phyloP scores from a whole-genome alignment of 2,113 vertebrate species.

The Rhinichthys klamathensis region DNA sequence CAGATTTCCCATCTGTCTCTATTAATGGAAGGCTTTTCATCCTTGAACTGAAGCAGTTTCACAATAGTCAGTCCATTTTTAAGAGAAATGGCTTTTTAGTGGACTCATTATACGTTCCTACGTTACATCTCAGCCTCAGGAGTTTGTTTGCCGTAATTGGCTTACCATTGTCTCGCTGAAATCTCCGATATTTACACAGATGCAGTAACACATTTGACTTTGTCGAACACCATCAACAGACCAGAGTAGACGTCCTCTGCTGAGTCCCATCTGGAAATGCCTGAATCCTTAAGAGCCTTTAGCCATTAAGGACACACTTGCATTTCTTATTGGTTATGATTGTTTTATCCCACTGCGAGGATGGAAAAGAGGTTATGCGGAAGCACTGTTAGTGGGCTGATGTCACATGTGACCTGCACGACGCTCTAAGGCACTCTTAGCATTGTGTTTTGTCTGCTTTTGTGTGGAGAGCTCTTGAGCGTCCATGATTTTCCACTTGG shows the following conservation, averaged over 20 bases:
- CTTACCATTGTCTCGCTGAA: slow-evolving; percentile 48
- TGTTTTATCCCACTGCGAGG: slow-evolving; percentile 47
- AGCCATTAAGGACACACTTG: slow-evolving; percentile 58
- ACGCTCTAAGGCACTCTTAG: slow-evolving; percentile 52
- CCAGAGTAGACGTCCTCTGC: background rate
- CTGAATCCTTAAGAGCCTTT: slow-evolving; percentile 52
- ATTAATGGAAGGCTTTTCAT: slow-evolving; percentile 57
- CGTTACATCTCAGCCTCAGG: slow-evolving; percentile 34
- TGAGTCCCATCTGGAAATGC: slow-evolving; percentile 63
- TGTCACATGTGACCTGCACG: slow-evolving; percentile 56
- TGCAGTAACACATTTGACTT: slow-evolving; percentile 43
- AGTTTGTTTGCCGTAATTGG: slow-evolving; percentile 56
- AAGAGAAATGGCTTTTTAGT: slow-evolving; percentile 60
- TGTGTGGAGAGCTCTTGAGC: slow-evolving; percentile 60
- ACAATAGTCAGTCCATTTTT: slow-evolving; percentile 57
- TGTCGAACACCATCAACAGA: slow-evolving; percentile 12
- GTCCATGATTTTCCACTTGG: slow-evolving; percentile 61
- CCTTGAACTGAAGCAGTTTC: slow-evolving; percentile 61
- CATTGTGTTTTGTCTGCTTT: slow-evolving; percentile 52
- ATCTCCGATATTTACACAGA: slow-evolving; percentile 49
- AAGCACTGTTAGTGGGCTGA: slow-evolving; percentile 45
- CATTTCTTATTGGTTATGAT: slow-evolving; percentile 56
- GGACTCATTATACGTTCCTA: slow-evolving; percentile 52
- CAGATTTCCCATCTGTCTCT: slow-evolving; percentile 49
- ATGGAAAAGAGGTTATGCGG: slow-evolving; percentile 42